phyloP scores from a whole-genome alignment of 92 coral and sea anemone genomes.

The Zoanthus gigantus region DNA sequence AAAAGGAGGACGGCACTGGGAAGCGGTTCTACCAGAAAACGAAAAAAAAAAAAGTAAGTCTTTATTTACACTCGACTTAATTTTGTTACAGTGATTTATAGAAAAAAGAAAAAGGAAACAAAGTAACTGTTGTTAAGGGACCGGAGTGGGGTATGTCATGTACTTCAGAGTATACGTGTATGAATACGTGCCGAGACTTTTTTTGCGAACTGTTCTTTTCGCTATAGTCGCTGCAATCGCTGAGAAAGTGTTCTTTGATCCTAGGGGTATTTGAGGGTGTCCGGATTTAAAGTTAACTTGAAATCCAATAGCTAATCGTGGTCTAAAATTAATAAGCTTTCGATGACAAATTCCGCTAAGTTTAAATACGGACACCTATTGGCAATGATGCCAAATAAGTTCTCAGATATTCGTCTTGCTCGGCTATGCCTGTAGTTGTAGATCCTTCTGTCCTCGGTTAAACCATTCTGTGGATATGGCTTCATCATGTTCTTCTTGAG shows the following conservation, averaged over 20 bases:
- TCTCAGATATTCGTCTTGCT: not conserved
- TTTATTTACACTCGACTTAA: not conserved
- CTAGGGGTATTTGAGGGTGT: not conserved
- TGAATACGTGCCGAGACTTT: not conserved
- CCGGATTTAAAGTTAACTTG: no score
- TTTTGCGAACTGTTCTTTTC: not conserved
- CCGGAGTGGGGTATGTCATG: not conserved
- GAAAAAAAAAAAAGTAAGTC: not conserved
- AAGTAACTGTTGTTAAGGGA: not conserved
- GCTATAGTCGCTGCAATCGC: not conserved
- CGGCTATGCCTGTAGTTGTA: conserved; percentile 24
- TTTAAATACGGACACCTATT: not conserved
- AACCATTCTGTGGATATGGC: not conserved
- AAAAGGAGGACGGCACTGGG: conserved; percentile 6
- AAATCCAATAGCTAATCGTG: no score
- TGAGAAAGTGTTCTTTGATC: not conserved
- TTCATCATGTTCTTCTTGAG: not conserved
- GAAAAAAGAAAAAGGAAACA: not conserved
- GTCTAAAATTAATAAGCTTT: no score
- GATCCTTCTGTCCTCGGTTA: conserved; percentile 10
- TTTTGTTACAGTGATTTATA: not conserved
- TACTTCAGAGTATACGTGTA: not conserved
- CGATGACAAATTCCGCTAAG: no score
- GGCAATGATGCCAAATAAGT: not conserved
- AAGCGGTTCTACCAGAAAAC: not conserved